Base-by-base conservation (phyloP, 2,797 vertebrate genomes). In the Alca torda region DNA sequence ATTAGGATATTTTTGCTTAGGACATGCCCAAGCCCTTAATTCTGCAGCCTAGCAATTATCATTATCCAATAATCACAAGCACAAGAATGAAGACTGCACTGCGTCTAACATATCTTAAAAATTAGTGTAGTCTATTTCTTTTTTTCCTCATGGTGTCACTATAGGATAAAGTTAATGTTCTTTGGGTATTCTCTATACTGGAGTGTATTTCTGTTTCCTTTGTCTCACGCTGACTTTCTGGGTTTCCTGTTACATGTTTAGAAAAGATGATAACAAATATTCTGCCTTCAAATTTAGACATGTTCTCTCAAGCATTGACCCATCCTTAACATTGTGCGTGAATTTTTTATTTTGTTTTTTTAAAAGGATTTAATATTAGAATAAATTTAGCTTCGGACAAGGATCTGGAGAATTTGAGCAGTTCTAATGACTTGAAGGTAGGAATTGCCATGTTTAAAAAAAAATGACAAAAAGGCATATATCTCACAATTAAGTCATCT, bases 111-210 rank as follows among this genome's bases (percentile, higher is more conserved):
- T 1, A 1, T 56, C 33, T 45, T 67, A 37, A 19, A 84, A 86
- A 81, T 69, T 54, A 73, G 7, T 31, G 76, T 64, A 31, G 18
- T 56, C 41, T 87, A 16, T 80, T 92, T 75, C 79, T 90, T 84
- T 94, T 94, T 89, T 94, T 73, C 95, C 96, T 97, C 94, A 93
- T 76, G 97, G 94, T 97, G 97, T 97, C 97, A 95, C 92, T 97
- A 24, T 81, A 97, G 69, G 79, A 96, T 96, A 95, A 94, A 85
- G 59, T 89, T 93, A 89, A 92, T 85, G 39, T n/a, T 89, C 26
- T n/a, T 31, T 35, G 33, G 9, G 10, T 54, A 35, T 73, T 84
- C 70, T 90, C 20, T 43, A 0, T 63, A 69, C n/a, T 45, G 35
- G 43, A 91, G 24, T 3, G 10, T 69, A 61, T 80, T 68, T 85